These are phyloP conservation scores for Gymnoscelis rufifasciata DNA, from an alignment of 2,888 invertebrate genomes.

Conservation along the genomic window DNA sequence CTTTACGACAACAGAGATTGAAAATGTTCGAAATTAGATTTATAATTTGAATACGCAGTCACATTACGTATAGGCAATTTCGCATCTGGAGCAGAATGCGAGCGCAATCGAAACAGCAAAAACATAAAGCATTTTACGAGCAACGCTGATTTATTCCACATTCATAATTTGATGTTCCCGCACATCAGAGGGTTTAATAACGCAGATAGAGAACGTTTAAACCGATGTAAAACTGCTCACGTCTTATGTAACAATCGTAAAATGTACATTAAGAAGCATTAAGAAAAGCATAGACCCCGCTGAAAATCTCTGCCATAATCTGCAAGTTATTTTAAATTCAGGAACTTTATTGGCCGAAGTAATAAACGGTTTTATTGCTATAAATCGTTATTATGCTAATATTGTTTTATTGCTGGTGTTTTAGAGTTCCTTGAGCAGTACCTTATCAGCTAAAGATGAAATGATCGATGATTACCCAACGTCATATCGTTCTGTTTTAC, in stretches of 20 bases:
- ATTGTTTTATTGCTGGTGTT: constrained; percentile 66
- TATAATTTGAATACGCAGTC: constrained; percentile 42
- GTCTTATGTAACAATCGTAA: constrained; percentile 77
- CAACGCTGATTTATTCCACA: constrained; percentile 75
- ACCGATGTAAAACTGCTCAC: constrained; percentile 70
- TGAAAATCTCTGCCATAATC: constrained; percentile 67
- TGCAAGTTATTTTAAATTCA: constrained; percentile 71
- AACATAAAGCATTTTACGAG: constrained; percentile 76
- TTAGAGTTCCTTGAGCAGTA: constrained; percentile 50
- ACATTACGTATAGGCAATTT: constrained; percentile 53
- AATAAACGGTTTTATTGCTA: constrained; percentile 71
- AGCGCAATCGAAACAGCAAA: constrained; percentile 70
- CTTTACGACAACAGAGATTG: constrained; percentile 1
- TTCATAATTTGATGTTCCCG: constrained; percentile 77
- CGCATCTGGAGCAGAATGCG: constrained; percentile 68
- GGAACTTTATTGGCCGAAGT: constrained; percentile 69
- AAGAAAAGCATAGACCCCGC: constrained; percentile 57
- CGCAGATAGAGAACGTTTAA: constrained; percentile 73
- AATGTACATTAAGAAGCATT: constrained; percentile 78
- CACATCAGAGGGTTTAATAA: constrained; percentile 76
- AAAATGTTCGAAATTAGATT: constrained; percentile 19
- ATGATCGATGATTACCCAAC: constrained; percentile 38
- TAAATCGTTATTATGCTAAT: constrained; percentile 70
- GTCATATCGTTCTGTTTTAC: constrained; percentile 25
- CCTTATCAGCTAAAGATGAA: constrained; percentile 55